A percentile compares a stretch with the other conserved stretches of the same genome.
These are phyloP conservation scores for Naso thynnoides DNA, from an alignment of 2,797 vertebrate genomes.

Conservation along the genomic window DNA sequence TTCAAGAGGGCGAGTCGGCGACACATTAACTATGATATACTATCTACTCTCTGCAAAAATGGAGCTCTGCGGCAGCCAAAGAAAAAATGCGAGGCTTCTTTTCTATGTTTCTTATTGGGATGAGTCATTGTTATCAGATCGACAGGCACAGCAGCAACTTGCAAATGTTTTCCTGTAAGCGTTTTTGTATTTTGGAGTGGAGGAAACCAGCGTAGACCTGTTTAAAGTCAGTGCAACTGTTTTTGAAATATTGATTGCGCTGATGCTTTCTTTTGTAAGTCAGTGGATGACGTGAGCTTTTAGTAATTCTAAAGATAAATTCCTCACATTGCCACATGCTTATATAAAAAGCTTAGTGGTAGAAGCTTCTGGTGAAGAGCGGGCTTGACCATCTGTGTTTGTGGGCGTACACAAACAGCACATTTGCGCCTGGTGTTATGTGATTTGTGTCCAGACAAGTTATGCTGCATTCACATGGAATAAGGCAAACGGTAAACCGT, in stretches of 20 bases:
- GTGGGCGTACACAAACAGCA: background rate
- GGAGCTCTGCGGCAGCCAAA: conserved; percentile 36
- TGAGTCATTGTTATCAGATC: conserved; percentile 51
- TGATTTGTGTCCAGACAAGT: too few species aligned
- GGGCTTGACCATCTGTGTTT: background rate
- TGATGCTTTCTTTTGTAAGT: background rate
- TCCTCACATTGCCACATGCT: background rate
- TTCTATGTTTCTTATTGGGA: conserved; percentile 20
- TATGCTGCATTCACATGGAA: too few species aligned
- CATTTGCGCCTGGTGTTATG: too few species aligned
- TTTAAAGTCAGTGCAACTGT: background rate
- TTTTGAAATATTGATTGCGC: conserved; percentile 5
- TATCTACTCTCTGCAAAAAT: conserved; percentile 54
- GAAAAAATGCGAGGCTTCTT: conserved; percentile 24
- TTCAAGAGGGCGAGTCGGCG: conserved; percentile 73
- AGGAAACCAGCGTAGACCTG: conserved; percentile 3
- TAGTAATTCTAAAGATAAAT: background rate
- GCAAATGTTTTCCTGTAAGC: conserved; percentile 32
- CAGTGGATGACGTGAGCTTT: background rate
- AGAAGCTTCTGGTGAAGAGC: background rate
- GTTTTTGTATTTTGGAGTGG: conserved; percentile 4
- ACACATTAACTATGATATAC: conserved; percentile 73
- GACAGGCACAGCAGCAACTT: conserved; percentile 3
- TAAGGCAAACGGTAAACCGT: too few species aligned
- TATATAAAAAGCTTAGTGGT: background rate